phyloP scores from a whole-genome alignment of 1,140 invertebrate species.

The Atta cephalotes region DNA sequence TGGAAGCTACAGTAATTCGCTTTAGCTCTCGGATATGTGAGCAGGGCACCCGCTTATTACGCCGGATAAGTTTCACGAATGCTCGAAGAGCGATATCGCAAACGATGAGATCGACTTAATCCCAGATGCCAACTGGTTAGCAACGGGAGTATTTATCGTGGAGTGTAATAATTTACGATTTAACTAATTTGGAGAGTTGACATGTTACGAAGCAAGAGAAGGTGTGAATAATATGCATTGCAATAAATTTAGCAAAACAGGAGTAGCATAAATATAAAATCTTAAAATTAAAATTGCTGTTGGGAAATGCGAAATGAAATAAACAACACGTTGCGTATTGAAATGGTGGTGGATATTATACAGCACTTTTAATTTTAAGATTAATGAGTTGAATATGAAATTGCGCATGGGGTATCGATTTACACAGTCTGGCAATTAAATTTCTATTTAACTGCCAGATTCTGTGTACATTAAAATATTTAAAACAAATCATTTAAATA shows the following conservation, averaged over 20 bases:
- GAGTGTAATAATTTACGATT: slow-evolving; percentile 18
- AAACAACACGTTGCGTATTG: neutral
- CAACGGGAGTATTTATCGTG: slow-evolving; percentile 9
- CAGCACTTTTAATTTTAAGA: neutral
- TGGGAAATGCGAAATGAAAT: slow-evolving; percentile 1
- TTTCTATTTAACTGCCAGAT: neutral
- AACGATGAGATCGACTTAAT: slow-evolving; percentile 46
- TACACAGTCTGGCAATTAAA: neutral
- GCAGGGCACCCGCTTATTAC: slow-evolving; percentile 6
- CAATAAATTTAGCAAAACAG: neutral
- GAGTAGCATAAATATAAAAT: neutral
- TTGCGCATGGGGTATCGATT: neutral
- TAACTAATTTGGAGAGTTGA: slow-evolving; percentile 10
- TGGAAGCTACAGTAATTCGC: neutral
- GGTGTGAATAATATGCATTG: neutral
- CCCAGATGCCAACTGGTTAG: neutral
- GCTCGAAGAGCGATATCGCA: neutral
- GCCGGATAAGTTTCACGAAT: slow-evolving; percentile 17
- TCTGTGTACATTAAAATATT: neutral
- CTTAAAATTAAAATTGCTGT: neutral
- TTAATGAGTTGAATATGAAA: slow-evolving; percentile 10
- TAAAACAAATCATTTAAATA: neutral
- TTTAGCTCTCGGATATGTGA: slow-evolving; percentile 1
- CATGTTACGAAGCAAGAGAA: neutral
- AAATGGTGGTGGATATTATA: neutral